Percentiles rank a stretch among this genome's conserved stretches.
These are phyloP conservation scores for Caenorhabditis becei DNA, from an alignment of 2,888 invertebrate species.

Conservation along the genomic window DNA sequence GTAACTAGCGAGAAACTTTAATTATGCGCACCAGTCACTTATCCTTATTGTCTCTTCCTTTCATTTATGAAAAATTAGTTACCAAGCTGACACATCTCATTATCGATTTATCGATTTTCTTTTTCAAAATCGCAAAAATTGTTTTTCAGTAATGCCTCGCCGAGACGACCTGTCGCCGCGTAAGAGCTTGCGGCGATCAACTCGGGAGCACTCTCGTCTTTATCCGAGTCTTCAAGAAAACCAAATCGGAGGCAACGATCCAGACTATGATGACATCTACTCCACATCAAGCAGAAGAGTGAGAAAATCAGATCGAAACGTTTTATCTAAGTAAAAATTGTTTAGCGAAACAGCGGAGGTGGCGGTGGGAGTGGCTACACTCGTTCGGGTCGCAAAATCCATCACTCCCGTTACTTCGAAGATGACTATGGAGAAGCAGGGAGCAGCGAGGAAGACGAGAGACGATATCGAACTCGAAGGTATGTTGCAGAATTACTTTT, in stretches of 20 bases:
- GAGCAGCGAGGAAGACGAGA: conserved; percentile 47
- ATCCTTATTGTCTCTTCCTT: no score
- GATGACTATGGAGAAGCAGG: conserved; percentile 43
- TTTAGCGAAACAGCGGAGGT: conserved; percentile 37
- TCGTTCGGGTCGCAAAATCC: conserved; percentile 59
- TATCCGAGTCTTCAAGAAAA: conserved; percentile 72
- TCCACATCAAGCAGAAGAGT: conserved; percentile 37
- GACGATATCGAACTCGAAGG: conserved; percentile 36
- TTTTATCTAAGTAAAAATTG: no score
- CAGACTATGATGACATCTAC: conserved; percentile 46
- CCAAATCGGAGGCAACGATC: conserved; percentile 59
- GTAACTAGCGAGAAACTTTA: no score
- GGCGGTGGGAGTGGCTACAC: conserved; percentile 58
- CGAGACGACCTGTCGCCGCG: conserved; percentile 66
- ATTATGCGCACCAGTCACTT: no score
- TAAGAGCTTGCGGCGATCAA: conserved; percentile 69
- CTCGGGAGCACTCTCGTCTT: conserved; percentile 66
- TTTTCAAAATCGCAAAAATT: background rate
- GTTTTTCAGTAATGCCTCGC: conserved; percentile 53
- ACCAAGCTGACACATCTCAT: no score
- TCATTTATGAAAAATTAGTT: no score
- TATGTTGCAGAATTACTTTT: background rate
- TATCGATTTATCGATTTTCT: conserved; percentile 14
- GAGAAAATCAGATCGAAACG: background rate
- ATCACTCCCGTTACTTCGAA: conserved; percentile 54